Evolutionary conservation across 1,140 invertebrate species (phyloP), one percentile per base, ranked within the genome.

Genomic region (Eurosta solidaginis): DNA sequence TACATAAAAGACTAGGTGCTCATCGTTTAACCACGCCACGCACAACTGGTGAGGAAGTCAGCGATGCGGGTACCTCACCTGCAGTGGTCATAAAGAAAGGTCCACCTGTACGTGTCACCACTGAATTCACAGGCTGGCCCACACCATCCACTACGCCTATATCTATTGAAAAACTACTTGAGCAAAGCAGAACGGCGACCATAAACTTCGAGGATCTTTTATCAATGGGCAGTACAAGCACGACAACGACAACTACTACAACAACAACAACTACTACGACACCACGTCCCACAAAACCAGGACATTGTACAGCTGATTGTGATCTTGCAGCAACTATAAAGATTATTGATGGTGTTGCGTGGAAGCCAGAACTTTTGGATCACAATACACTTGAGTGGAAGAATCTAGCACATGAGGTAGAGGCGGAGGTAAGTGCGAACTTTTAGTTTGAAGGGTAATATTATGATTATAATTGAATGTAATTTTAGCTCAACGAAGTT

Each of bases 111-210:
- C 95, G 95, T 87, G 92, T 93, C 59, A 95, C 94, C 17, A 96
- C 95, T 2, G 94, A 95, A 85, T 96, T 96, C 82, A 96, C 94
- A 10, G 95, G 95, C 20, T 96, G 95, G 95, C 94, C 95, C 12
- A 94, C 94, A 6, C 92, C 93, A 4, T 93, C 94, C 1, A 96
- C 95, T 0, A 95, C 94, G 0, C 94, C 94, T 6, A 93, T 96
- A 68, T 95, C 94, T 0, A 93, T 95, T 50, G 94, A 95, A 83
- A 94, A 94, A 84, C 87, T 95, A 1, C 83, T 95, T 49, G 93
- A 93, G 83, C 93, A 93, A 42, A 90, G 91, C 79, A 91, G 91
- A 17, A 91, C 92, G 0, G 91, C 92, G 0, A 89, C 91, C 20
- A 88, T 88, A 1, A 83, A 86, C 78, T 84, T 88, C 45, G 83